Base-by-base conservation (phyloP, 2,113 vertebrate species). In the Odontesthes bonariensis region DNA sequence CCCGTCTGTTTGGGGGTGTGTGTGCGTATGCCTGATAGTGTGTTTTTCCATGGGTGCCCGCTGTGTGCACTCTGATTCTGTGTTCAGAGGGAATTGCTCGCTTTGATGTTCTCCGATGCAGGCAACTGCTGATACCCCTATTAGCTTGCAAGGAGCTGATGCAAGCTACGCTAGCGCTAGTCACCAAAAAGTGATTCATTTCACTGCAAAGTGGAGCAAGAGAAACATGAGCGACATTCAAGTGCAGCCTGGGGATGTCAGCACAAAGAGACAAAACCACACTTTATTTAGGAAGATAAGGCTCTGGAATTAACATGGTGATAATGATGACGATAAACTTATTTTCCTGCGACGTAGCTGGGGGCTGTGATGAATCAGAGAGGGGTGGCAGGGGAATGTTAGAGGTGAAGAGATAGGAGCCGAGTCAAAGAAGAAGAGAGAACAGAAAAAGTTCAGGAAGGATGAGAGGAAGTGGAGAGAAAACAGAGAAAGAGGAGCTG, bases 41-140 rank as follows among this genome's bases (percentile, higher is more conserved):
- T 84, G 63, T 83, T 76, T 74, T 67, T 71, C 79, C 79, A 82
- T 63, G 55, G 23, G 9, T 93, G 91, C 88, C 93, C 93, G 77
- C 92, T 78, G 75, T 46, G 52, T 92, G 93, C 92, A 94, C 93
- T 78, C 88, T 13, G 74, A 88, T 77, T 89, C 65, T 84, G 61
- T 83, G 84, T 90, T 92, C 90, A 89, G 87, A 90, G 89, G 91
- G 90, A 88, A 92, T 89, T 87, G 90, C 89, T 88, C 6, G 71
- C 92, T 94, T 94, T 94, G 92, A 94, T 92, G 91, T 94, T 92
- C 85, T 82, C 84, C 76, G 76, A 86, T 87, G 89, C 88, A 89
- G 89, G 90, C 89, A 92, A 88, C 83, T 86, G 83, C 91, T 86
- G 87, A 92, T 92, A 91, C 91, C 93, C 91, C 87, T 78, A 91